These are phyloP conservation scores for Oplegnathus fasciatus DNA, from an alignment of 2,113 vertebrate species.

Conservation along the genomic window DNA sequence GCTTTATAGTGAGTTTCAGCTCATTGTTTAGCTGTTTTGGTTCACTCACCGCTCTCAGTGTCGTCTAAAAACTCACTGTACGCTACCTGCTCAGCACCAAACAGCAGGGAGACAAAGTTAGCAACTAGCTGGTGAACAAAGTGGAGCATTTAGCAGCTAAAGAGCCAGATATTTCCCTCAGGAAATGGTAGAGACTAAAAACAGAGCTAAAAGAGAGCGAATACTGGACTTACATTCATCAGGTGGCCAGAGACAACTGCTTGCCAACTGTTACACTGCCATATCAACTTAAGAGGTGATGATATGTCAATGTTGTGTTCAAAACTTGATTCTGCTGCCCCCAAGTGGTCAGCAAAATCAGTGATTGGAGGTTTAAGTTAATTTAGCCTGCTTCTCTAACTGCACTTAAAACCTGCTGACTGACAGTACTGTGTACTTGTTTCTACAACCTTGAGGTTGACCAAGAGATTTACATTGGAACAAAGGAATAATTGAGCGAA, in stretches of 20 bases:
- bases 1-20: too few species aligned
- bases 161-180: too few species aligned
- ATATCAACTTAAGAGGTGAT: background rate
- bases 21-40: too few species aligned
- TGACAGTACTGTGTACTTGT: background rate
- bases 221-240: background rate
- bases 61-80: background rate
- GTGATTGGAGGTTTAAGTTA: background rate
- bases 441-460: background rate
- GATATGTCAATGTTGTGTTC: background rate
- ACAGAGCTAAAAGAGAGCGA: background rate
- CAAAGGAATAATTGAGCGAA: constrained; percentile 2
- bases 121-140: too few species aligned
- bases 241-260: too few species aligned
- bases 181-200: background rate
- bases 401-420: background rate
- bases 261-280: background rate
- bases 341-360: background rate
- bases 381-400: background rate
- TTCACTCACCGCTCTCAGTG: too few species aligned
- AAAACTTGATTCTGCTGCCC: background rate
- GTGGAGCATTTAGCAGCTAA: too few species aligned
- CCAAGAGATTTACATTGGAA: constrained; percentile 8
- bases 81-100: background rate
- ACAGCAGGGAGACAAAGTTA: too few species aligned